These are phyloP conservation scores for Invenusta paracnida DNA, from an alignment of 2,888 invertebrate species.

Conservation along the genomic window DNA sequence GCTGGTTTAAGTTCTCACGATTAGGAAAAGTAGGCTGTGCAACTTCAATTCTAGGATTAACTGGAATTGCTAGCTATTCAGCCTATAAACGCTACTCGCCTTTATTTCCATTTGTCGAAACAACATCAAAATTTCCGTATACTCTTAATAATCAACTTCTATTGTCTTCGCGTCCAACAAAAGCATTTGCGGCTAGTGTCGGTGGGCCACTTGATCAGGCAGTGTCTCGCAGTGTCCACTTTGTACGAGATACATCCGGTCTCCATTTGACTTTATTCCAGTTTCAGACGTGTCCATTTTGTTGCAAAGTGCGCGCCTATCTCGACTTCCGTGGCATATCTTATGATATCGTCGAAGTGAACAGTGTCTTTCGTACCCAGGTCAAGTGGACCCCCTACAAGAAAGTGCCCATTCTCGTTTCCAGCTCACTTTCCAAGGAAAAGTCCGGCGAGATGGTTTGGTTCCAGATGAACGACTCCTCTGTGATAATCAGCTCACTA, in stretches of 20 bases:
- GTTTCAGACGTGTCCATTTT: conserved; percentile 94
- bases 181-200: background rate
- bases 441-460: background rate
- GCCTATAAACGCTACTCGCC: background rate
- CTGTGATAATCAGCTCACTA: conserved; percentile 82
- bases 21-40: background rate
- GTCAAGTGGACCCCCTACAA: conserved; percentile 87
- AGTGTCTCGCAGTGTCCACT: background rate
- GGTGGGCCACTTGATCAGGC: background rate
- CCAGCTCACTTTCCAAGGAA: conserved; percentile 53
- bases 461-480: conserved; percentile 79
- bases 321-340: conserved; percentile 86
- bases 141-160: background rate
- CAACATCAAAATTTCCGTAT: background rate
- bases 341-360: conserved; percentile 92
- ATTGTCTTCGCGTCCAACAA: background rate
- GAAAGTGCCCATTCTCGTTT: conserved; percentile 85
- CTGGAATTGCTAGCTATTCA: background rate
- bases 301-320: conserved; percentile 70
- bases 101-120: background rate
- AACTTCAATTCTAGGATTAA: background rate
- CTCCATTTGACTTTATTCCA: conserved; percentile 83
- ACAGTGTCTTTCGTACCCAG: conserved; percentile 83
- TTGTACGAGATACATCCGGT: background rate
- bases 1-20: background rate